Conservation (phyloP, 2,797 vertebrate species). For the Parauchenoglanis punctatus region DNA sequence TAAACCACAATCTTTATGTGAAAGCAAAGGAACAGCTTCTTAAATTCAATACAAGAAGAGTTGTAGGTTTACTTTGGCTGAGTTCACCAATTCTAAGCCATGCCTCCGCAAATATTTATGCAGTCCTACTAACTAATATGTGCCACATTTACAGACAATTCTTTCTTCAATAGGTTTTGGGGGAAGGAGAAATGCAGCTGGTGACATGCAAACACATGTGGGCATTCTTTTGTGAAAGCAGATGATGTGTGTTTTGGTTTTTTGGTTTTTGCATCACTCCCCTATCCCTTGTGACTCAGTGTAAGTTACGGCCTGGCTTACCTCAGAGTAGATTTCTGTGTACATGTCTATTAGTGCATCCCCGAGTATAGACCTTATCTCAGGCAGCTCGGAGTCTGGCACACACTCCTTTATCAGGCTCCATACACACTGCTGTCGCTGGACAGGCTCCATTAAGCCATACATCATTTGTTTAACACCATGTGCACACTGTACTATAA, state of each 20-base stretch:
- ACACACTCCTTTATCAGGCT: conserved; percentile 77
- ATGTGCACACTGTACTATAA: background rate
- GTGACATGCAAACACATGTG: background rate
- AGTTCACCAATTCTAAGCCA: background rate
- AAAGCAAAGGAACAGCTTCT: background rate
- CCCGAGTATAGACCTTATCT: conserved; percentile 79
- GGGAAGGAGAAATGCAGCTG: background rate
- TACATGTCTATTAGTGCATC: conserved; percentile 78
- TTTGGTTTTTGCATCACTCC: background rate
- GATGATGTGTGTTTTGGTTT: background rate
- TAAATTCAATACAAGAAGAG: background rate
- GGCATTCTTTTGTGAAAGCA: background rate
- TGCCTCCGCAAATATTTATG: background rate
- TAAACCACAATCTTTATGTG: background rate
- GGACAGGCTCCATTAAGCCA: conserved; percentile 59
- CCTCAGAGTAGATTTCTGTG: conserved; percentile 81
- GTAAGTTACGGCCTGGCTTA: conserved; percentile 60
- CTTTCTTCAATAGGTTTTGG: background rate
- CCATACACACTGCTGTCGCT: conserved; percentile 76
- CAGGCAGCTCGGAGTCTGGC: conserved; percentile 70
- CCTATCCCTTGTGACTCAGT: background rate
- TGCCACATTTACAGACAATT: background rate
- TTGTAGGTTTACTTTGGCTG: background rate
- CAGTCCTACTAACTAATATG: background rate
- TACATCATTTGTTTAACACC: background rate